Evolutionary conservation across 2,797 vertebrate species (phyloP).

Genomic region (Sebastes vulpes): DNA sequence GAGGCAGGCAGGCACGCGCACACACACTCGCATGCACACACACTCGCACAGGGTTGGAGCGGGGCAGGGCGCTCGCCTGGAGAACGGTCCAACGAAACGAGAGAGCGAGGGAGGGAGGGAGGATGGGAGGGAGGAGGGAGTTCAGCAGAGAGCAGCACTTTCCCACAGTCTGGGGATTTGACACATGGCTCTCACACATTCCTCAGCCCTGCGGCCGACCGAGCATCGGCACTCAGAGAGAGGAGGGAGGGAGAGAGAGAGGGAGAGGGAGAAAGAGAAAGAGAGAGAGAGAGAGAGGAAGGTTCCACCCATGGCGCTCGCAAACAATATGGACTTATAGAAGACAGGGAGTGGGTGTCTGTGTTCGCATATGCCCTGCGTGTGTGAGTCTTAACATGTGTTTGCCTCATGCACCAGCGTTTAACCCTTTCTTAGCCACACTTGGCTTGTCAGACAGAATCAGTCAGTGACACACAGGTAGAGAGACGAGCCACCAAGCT

Average conservation of each 20-base stretch:
- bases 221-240: slow-evolving; percentile 76
- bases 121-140: slow-evolving; percentile 79
- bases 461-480: slow-evolving; percentile 9
- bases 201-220: slow-evolving; percentile 91
- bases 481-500: neutral
- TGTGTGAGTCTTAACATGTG: slow-evolving; percentile 60
- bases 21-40: slow-evolving; percentile 41
- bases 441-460: neutral
- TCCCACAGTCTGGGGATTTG: slow-evolving; percentile 99
- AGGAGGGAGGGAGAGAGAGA: slow-evolving; percentile 62
- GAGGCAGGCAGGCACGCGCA: slow-evolving; percentile 63
- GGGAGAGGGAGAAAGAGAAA: slow-evolving; percentile 67
- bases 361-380: slow-evolving; percentile 47
- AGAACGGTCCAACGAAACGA: slow-evolving; percentile 84
- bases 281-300: slow-evolving; percentile 73
- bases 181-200: slow-evolving; percentile 99
- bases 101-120: slow-evolving; percentile 73
- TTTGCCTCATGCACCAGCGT: slow-evolving; percentile 34
- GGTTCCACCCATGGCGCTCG: slow-evolving; percentile 82
- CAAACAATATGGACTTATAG: slow-evolving; percentile 74
- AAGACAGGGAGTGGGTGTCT: slow-evolving; percentile 51
- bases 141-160: slow-evolving; percentile 95
- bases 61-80: slow-evolving; percentile 90
- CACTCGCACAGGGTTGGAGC: slow-evolving; percentile 69
- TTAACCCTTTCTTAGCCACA: slow-evolving; percentile 43